These are phyloP conservation scores for Toxostoma redivivum DNA, from an alignment of 2,113 vertebrate genomes.

Conservation along the genomic window DNA sequence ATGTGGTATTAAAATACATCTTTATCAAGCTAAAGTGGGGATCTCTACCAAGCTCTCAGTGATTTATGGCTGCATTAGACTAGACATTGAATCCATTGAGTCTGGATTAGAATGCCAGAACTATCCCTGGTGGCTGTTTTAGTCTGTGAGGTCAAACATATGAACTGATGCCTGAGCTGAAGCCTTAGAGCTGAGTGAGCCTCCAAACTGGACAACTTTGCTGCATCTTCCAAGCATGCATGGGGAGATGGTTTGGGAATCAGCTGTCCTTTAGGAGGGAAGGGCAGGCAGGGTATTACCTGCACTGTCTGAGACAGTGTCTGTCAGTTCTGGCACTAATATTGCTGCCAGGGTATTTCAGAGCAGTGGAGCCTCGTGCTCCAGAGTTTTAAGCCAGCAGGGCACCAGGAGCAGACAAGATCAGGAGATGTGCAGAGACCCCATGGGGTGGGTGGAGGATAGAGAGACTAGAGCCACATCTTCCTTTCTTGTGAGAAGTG, in stretches of 20 bases:
- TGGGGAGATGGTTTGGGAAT: neutral
- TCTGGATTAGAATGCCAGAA: neutral
- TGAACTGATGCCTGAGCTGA: neutral
- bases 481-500: neutral
- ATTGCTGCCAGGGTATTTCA: neutral
- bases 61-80: neutral
- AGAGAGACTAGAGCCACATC: neutral
- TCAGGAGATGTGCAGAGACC: neutral
- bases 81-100: neutral
- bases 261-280: neutral
- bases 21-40: neutral
- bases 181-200: neutral
- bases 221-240: neutral
- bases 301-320: neutral
- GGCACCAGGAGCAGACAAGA: neutral
- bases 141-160: neutral
- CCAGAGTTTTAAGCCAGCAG: neutral
- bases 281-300: neutral
- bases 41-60: neutral
- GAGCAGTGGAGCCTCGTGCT: fast-evolving
- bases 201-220: neutral
- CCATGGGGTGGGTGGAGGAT: neutral
- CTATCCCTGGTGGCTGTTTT: neutral
- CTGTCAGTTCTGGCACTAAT: neutral
- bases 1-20: neutral